Conservation (phyloP, 2,888 invertebrate species). For the Drosophila pegasa region DNA sequence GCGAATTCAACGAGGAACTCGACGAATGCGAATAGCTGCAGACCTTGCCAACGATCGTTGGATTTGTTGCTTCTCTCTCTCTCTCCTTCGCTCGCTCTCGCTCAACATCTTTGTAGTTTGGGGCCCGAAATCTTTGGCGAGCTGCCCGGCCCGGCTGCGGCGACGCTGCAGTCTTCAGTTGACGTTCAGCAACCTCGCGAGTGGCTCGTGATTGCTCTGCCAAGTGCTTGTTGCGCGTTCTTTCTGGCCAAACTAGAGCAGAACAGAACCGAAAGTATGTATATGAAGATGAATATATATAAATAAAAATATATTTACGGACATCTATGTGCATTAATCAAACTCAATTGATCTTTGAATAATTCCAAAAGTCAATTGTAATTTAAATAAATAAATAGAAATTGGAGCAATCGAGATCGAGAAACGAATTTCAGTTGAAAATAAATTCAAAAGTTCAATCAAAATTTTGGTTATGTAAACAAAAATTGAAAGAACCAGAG, state of each 20-base stretch:
- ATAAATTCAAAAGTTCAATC: conserved; percentile 8
- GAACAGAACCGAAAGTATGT: too few relatives aligned
- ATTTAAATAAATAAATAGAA: not conserved
- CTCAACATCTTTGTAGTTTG: conserved; percentile 11
- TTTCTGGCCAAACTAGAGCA: conserved; percentile 25
- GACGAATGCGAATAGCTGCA: conserved; percentile 1
- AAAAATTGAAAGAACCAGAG: conserved; percentile 19
- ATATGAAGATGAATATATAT: not conserved
- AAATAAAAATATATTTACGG: too few relatives aligned
- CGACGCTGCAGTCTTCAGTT: conserved; percentile 58
- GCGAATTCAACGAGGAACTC: not conserved
- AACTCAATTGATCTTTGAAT: conserved; percentile 36
- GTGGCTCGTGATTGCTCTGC: conserved; percentile 44
- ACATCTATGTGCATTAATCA: conserved; percentile 44
- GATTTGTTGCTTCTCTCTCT: not conserved
- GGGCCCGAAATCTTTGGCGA: conserved; percentile 20
- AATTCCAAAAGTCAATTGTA: not conserved
- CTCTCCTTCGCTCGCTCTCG: conserved; percentile 7
- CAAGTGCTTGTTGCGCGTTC: conserved; percentile 44
- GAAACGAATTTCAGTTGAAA: conserved; percentile 3
- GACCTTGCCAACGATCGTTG: conserved; percentile 20
- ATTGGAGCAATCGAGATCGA: not conserved
- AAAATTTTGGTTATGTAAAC: conserved; percentile 52
- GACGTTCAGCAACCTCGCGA: conserved; percentile 55
- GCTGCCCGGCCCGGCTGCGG: conserved; percentile 37